Evolutionary conservation across 2,113 vertebrate species (phyloP).

Genomic region (Phoenicopterus ruber): DNA sequence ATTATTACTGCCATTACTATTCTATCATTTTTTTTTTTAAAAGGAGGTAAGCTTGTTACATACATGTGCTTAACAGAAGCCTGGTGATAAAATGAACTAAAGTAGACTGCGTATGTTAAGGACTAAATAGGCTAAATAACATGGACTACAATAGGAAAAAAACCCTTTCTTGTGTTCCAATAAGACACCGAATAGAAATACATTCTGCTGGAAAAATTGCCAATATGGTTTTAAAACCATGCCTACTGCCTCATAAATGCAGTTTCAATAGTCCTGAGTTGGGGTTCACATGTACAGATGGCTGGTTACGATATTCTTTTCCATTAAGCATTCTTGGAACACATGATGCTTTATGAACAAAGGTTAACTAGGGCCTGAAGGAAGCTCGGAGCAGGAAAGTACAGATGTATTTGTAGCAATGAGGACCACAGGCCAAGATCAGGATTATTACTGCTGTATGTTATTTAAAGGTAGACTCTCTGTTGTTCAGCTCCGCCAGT

Average conservation of each 20-base stretch:
- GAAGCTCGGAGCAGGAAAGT: slow-evolving; percentile 8
- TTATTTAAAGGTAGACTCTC: not conserved
- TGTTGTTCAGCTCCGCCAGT: not conserved
- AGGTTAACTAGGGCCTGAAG: slow-evolving; percentile 51
- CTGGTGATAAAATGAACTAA: not conserved
- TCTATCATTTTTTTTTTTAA: not conserved
- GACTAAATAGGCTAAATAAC: not conserved
- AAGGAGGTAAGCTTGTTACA: not conserved
- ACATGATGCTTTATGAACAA: not conserved
- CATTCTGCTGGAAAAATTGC: not conserved
- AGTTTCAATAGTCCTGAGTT: not conserved
- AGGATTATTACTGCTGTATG: not conserved
- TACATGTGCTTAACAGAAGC: not conserved
- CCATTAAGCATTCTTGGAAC: not conserved
- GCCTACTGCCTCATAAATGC: not conserved
- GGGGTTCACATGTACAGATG: not conserved
- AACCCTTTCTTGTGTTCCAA: rapidly evolving
- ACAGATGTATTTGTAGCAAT: not conserved
- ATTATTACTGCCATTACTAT: not conserved
- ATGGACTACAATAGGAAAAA: not conserved
- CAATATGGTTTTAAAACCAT: not conserved
- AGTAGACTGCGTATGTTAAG: not conserved
- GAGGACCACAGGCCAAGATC: not conserved
- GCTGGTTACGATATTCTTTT: not conserved
- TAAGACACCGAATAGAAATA: not conserved